These are phyloP conservation scores for Grus americana DNA, from an alignment of 2,113 vertebrate genomes.

Conservation along the genomic window DNA sequence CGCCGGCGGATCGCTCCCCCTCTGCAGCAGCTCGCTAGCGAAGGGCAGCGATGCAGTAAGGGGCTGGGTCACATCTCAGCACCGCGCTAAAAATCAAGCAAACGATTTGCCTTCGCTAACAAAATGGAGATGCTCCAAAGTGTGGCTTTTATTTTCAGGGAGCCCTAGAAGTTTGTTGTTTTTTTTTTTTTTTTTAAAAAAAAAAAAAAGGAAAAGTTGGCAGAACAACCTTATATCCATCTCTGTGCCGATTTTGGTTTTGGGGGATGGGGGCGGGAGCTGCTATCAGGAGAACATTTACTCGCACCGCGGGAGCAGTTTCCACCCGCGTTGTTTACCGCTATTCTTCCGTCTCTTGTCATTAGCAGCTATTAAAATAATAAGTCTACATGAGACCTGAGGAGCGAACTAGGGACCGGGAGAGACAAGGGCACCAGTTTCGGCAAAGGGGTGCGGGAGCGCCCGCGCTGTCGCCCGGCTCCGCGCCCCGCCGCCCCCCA, in stretches of 20 bases:
- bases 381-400: not conserved
- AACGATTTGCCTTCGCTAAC: not conserved
- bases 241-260: not conserved
- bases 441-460: not conserved
- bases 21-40: not conserved
- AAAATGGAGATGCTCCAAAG: not conserved
- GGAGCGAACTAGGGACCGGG: not conserved
- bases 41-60: not conserved
- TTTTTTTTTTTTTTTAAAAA: no score
- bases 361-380: constrained; percentile 4
- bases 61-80: not conserved
- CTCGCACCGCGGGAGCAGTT: not conserved
- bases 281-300: not conserved
- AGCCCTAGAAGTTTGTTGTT: not conserved
- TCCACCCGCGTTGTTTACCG: not conserved
- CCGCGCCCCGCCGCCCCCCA: not conserved
- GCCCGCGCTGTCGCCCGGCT: not conserved
- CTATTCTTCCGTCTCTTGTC: not conserved
- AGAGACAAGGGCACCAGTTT: not conserved
- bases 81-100: not conserved
- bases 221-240: not conserved
- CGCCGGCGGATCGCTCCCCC: not conserved
- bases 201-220: not conserved
- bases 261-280: not conserved
- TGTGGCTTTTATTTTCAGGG: not conserved